Evolutionary conservation across 92 coral and sea anemone species (phyloP).

Genomic region (Ricordea florida): DNA sequence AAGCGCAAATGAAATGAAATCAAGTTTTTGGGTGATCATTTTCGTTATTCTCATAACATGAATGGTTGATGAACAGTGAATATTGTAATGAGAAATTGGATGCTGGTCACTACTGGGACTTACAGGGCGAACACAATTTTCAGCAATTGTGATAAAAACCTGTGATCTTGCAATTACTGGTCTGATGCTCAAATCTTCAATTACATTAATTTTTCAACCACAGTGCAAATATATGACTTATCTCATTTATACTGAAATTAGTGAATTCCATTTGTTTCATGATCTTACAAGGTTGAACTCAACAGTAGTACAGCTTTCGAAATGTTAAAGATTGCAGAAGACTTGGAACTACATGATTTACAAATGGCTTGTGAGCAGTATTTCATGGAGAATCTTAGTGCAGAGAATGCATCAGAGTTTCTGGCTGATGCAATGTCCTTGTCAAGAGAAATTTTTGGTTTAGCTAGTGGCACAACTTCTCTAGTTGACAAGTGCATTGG

Average conservation of each 20-base stretch:
- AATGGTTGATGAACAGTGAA: too few relatives aligned
- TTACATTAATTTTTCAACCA: background rate
- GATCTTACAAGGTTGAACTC: constrained; percentile 67
- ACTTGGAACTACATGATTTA: constrained; percentile 76
- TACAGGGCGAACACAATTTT: too few relatives aligned
- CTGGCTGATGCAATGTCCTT: constrained; percentile 83
- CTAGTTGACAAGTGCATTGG: constrained; percentile 79
- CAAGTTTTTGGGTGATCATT: too few relatives aligned
- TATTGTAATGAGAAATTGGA: too few relatives aligned
- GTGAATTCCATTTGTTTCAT: background rate
- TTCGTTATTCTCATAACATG: too few relatives aligned
- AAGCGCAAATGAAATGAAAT: too few relatives aligned
- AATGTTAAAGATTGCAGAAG: constrained; percentile 83
- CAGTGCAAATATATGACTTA: background rate
- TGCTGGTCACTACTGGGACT: too few relatives aligned
- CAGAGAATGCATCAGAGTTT: constrained; percentile 86
- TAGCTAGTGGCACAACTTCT: constrained; percentile 67
- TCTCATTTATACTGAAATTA: background rate
- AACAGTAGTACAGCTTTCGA: constrained; percentile 77
- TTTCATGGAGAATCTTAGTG: constrained; percentile 72
- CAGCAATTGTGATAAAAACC: too few relatives aligned
- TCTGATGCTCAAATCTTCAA: too few relatives aligned
- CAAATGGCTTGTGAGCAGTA: constrained; percentile 85
- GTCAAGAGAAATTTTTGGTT: constrained; percentile 19
- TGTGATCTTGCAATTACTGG: too few relatives aligned